Base-by-base conservation (phyloP, 2,888 invertebrate genomes). In the Drosophila koepferae region DNA sequence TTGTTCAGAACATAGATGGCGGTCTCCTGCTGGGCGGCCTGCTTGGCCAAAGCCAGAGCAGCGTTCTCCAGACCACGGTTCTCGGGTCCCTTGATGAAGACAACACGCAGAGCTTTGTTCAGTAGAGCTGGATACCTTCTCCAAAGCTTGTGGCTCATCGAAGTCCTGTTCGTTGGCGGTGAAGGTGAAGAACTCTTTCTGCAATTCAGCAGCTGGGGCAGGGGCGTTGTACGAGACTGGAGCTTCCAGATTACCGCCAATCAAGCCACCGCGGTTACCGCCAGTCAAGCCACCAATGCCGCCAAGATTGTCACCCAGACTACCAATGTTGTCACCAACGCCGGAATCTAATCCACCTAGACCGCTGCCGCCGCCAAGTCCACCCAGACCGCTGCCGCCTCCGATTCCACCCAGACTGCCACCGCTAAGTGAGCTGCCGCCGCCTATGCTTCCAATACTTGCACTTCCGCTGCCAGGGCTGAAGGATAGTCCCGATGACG, bases 1-100 rank as follows among this genome's bases (percentile, higher is more conserved):
- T 92, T 92, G 78, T 84, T 90, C 28, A 92, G 83, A 10, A 92
- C 92, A 77, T 92, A 92, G 66, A 92, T 91, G 67, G 91, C 91
- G 6, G 92, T 92, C 77, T 91, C 91, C 28, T 92, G 91, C 63
- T 91, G 86, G 59, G 86, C 79, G 64, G 87, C 82, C 73, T 91
- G 89, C 23, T 82, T 87, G 12, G 89, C 91, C 66, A 90, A 53
- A 31, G 89, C 84, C 60, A 91, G 71, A 28, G 91, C 91, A 53
- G 91, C 91, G 75, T 91, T 81, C 20, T 82, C 82, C 40, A 91
- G 48, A 0, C 80, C 91, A 74, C 84, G 87, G 80, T 90, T 91
- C 73, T 91, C 91, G 63, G 90, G 91, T 43, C 90, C 85, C 79
- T 85, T 90, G 63, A 92, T 91, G 74, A 92, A 91, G 44, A 91